Base-by-base conservation (phyloP, 2,888 invertebrate genomes). In the Parnassius mnemosyne region DNA sequence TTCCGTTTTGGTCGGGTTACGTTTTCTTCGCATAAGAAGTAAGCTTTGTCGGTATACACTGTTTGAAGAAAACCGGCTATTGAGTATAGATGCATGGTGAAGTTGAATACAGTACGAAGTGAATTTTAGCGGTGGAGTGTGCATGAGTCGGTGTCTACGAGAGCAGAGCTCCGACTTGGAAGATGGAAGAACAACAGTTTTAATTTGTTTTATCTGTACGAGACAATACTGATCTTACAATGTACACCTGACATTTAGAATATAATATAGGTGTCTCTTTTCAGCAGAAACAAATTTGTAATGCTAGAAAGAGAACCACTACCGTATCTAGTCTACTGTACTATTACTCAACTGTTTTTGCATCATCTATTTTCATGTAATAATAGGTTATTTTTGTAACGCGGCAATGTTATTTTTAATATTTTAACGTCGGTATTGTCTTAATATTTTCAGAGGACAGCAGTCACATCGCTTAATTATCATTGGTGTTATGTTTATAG, bases 21-120 rank as follows among this genome's bases (percentile, higher is more conserved):
- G n/a, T 34, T 54, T 56, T 11, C 46, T 51, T 25, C 16, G 51
- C 16, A 10, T 47, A 25, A 52, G 20, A 16, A 12, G 44, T 34
- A 20, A 16, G 49, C 50, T 50, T 13, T 50, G 64, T 53, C 53
- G 69, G 67, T 67, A 63, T 66, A 67, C 66, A 68, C 61, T 55
- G 68, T 66, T 66, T 68, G 69, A 67, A 69, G 68, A 68, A 66
- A 69, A 68, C 66, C 69, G 69, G 65, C 69, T 68, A n/a, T 53
- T 69, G 71, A 80, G 81, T 66, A 78, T 87, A 88, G 87, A 86
- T 89, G 88, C 88, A 89, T 89, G 88, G 76, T 71, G 75, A 72
- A 66, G 63, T 62, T 65, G 59, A 72, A 66, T 81, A 57, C 61
- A 57, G 53, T 61, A 52, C 49, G 57, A 34, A 54, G 55, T 59